phyloP scores from a whole-genome alignment of 2,888 invertebrate species.

The Nysson spinosus region DNA sequence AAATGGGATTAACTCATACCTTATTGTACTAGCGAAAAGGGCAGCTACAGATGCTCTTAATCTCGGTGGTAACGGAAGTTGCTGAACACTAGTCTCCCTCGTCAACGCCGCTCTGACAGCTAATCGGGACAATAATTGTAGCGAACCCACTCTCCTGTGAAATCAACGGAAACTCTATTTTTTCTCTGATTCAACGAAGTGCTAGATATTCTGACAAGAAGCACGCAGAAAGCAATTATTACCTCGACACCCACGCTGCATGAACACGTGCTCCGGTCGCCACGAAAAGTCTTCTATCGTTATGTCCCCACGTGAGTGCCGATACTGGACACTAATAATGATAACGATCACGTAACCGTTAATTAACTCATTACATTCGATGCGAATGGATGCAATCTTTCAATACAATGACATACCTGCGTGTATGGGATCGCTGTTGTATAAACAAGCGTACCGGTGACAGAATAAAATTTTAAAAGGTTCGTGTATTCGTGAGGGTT shows the following conservation, averaged over 20 bases:
- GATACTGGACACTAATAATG: conserved; percentile 86
- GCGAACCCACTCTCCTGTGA: conserved; percentile 89
- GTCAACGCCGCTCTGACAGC: conserved; percentile 87
- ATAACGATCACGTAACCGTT: background rate
- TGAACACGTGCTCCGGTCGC: conserved; percentile 94
- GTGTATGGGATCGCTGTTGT: conserved; percentile 88
- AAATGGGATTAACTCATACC: conserved; percentile 51
- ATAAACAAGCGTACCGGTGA: conserved; percentile 89
- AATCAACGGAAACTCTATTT: background rate
- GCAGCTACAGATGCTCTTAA: conserved; percentile 91
- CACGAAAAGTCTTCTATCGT: conserved; percentile 95
- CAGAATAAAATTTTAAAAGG: conserved; percentile 94
- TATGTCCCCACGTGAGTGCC: conserved; percentile 98
- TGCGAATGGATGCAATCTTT: too few species aligned
- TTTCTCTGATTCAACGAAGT: background rate
- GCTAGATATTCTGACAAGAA: too few species aligned
- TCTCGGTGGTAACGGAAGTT: conserved; percentile 91
- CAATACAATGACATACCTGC: conserved; percentile 81
- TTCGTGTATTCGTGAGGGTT: conserved; percentile 83
- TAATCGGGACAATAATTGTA: conserved; percentile 93
- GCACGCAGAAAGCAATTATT: conserved; percentile 4
- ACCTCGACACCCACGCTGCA: conserved; percentile 93
- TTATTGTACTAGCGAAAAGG: conserved; percentile 94
- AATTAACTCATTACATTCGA: background rate
- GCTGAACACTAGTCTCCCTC: conserved; percentile 86